These are phyloP conservation scores for Pogonocherus hispidulus DNA, from an alignment of 2,888 invertebrate genomes.

Conservation along the genomic window DNA sequence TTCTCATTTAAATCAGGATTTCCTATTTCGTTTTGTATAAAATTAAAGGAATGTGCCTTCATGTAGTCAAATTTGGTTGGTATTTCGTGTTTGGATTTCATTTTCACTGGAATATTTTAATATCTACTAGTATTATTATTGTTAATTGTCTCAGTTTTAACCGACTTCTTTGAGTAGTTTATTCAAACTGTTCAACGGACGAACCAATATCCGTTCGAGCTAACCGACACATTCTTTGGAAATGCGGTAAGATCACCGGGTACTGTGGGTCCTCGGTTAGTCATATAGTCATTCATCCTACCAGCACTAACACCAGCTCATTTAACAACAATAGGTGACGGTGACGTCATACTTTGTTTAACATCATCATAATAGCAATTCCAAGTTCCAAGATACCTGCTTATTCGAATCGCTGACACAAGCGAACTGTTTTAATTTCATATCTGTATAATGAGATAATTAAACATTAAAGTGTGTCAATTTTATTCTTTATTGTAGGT, in stretches of 20 bases:
- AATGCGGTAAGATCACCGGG: constrained; percentile 33
- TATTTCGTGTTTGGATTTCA: constrained; percentile 54
- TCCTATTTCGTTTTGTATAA: constrained; percentile 58
- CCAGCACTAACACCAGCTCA: neutral
- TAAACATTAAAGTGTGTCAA: too few relatives aligned
- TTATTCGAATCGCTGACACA: neutral
- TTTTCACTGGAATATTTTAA: constrained; percentile 30
- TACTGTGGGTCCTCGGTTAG: neutral
- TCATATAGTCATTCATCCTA: constrained; percentile 9
- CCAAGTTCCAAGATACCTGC: neutral
- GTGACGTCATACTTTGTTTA: neutral
- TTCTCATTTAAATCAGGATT: constrained; percentile 50
- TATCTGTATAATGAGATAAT: neutral
- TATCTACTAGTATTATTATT: too few relatives aligned
- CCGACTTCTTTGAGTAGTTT: neutral
- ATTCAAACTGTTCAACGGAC: constrained; percentile 11
- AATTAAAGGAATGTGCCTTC: constrained; percentile 57
- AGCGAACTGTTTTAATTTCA: neutral
- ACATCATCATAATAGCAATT: too few relatives aligned
- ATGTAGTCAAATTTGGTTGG: constrained; percentile 56
- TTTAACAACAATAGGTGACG: neutral
- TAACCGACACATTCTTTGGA: constrained; percentile 41
- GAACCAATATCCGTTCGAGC: neutral
- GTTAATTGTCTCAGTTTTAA: neutral
- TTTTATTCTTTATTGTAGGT: too few relatives aligned